These are phyloP conservation scores for Glareola pratincola DNA, from an alignment of 2,113 vertebrate species.

Conservation along the genomic window DNA sequence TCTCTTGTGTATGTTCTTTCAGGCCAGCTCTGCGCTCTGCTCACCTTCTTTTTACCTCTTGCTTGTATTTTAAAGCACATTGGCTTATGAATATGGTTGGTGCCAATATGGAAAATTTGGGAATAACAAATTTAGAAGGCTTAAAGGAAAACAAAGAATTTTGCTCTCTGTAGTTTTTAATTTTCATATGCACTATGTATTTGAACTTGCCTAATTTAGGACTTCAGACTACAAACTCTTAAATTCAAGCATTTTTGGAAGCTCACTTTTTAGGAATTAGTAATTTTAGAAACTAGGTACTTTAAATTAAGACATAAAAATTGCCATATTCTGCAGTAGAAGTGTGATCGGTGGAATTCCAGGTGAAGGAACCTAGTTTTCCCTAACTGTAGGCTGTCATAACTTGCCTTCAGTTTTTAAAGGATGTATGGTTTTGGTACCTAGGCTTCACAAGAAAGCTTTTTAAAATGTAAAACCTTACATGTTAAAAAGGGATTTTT, in stretches of 20 bases:
- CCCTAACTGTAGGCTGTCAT: too few species aligned
- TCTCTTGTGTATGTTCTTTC: background rate
- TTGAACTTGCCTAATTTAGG: background rate
- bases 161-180: background rate
- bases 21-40: background rate
- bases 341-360: background rate
- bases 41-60: background rate
- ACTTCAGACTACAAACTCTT: background rate
- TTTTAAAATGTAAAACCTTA: background rate
- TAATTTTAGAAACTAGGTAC: background rate
- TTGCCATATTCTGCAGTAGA: background rate
- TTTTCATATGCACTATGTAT: background rate
- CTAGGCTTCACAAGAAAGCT: background rate
- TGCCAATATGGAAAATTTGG: background rate
- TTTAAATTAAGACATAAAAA: background rate
- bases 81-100: background rate
- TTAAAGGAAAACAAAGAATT: background rate
- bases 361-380: background rate
- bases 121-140: background rate
- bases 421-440: background rate
- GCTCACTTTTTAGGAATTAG: background rate
- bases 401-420: background rate
- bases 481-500: background rate
- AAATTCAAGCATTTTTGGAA: background rate
- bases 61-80: background rate